Evolutionary conservation across 2,797 vertebrate species (phyloP).

Genomic region (Orestias chungarensis): DNA sequence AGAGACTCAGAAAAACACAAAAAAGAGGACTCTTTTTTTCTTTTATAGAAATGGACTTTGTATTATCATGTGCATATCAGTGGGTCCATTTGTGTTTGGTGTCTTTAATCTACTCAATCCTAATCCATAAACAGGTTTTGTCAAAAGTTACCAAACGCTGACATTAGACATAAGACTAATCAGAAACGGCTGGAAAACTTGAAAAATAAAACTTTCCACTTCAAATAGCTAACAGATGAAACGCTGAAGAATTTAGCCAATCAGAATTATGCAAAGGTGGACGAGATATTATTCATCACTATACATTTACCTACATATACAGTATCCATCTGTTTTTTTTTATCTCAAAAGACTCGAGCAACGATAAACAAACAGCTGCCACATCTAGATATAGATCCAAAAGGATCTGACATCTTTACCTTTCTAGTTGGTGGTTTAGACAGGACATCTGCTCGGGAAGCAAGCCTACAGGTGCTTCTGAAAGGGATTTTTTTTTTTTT

Average conservation of each 20-base stretch:
- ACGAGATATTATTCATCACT: neutral
- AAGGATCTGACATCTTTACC: too few species aligned
- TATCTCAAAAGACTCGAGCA: neutral
- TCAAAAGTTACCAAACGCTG: too few species aligned
- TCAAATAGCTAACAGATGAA: slow-evolving; percentile 16
- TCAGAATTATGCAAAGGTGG: neutral
- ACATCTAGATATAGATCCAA: too few species aligned
- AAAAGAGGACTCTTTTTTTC: slow-evolving; percentile 12
- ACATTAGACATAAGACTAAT: neutral
- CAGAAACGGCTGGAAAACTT: slow-evolving; percentile 9
- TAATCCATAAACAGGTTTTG: slow-evolving; percentile 18
- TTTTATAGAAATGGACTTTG: slow-evolving; percentile 17
- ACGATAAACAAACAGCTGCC: neutral
- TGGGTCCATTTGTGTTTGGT: slow-evolving; percentile 27
- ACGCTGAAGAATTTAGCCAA: neutral
- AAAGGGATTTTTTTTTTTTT: neutral
- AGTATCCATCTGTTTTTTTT: neutral
- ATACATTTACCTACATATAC: too few species aligned
- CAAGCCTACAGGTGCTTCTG: neutral
- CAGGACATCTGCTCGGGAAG: neutral
- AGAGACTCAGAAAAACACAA: slow-evolving; percentile 42
- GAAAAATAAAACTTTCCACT: slow-evolving; percentile 2
- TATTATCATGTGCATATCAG: slow-evolving; percentile 24
- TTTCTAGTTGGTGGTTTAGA: neutral
- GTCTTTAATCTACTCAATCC: slow-evolving; percentile 14